Conservation (phyloP, 2,113 vertebrate species). For the Helogale parvula region DNA sequence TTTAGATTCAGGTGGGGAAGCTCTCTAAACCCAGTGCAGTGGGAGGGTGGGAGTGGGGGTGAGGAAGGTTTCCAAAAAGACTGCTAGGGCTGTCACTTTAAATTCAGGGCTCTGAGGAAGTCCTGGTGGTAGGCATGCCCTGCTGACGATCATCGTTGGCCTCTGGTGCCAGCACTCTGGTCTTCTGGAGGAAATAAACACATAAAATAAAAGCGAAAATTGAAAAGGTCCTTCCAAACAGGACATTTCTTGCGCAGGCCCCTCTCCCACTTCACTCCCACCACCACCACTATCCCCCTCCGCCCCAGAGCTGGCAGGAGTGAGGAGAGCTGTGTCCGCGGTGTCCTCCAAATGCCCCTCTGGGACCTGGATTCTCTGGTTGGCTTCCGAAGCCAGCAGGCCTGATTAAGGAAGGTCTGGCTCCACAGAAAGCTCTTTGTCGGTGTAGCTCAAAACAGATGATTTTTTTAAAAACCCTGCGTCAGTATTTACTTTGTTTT, state of each 20-base stretch:
- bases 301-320: background rate
- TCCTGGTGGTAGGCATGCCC: background rate
- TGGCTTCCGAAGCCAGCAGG: constrained; percentile 22
- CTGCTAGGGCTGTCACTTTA: background rate
- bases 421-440: constrained; percentile 67
- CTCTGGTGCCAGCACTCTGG: background rate
- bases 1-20: background rate
- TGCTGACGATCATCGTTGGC: background rate
- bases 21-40: background rate
- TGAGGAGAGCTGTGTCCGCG: background rate
- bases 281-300: background rate
- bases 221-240: constrained; percentile 9
- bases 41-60: background rate
- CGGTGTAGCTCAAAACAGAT: constrained; percentile 39
- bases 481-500: constrained; percentile 78
- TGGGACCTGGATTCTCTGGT: constrained; percentile 16
- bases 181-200: constrained; percentile 19
- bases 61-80: background rate
- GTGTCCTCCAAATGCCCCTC: background rate
- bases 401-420: constrained; percentile 19
- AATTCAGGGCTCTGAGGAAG: background rate
- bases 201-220: background rate
- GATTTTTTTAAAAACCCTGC: constrained; percentile 38
- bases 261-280: background rate
- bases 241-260: background rate